These are phyloP conservation scores for Crematogaster levior DNA, from an alignment of 2,888 invertebrate species.

Conservation along the genomic window DNA sequence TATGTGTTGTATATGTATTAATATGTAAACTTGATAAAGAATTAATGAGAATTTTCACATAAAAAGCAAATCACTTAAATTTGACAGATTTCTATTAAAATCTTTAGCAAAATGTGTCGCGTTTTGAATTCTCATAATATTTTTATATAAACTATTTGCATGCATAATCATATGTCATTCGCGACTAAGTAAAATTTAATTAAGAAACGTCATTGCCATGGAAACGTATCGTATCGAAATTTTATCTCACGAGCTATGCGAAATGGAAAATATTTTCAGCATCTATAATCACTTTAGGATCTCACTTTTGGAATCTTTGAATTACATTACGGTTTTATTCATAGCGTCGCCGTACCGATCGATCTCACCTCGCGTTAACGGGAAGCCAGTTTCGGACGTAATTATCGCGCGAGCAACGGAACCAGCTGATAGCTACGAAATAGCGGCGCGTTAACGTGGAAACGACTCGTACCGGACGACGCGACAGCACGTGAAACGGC, in stretches of 20 bases:
- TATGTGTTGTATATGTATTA: too few relatives aligned
- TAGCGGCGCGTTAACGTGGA: conserved; percentile 51
- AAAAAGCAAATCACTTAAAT: neutral
- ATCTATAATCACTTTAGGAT: neutral
- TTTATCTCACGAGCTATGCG: neutral
- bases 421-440: conserved; percentile 46
- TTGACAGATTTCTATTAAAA: neutral
- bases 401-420: conserved; percentile 49
- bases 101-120: neutral
- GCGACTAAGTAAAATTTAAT: neutral
- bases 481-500: conserved; percentile 50
- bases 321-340: neutral
- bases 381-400: conserved; percentile 40
- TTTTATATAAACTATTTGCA: neutral
- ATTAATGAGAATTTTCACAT: neutral
- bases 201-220: neutral
- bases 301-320: neutral
- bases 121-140: neutral
- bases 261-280: neutral
- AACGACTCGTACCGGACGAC: conserved; percentile 45
- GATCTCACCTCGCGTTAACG: neutral
- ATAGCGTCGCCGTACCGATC: neutral
- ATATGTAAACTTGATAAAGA: neutral
- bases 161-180: neutral
- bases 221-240: neutral